Conservation (phyloP, 64 coral and sea anemone genomes). For the Astreopora myriophthalma region DNA sequence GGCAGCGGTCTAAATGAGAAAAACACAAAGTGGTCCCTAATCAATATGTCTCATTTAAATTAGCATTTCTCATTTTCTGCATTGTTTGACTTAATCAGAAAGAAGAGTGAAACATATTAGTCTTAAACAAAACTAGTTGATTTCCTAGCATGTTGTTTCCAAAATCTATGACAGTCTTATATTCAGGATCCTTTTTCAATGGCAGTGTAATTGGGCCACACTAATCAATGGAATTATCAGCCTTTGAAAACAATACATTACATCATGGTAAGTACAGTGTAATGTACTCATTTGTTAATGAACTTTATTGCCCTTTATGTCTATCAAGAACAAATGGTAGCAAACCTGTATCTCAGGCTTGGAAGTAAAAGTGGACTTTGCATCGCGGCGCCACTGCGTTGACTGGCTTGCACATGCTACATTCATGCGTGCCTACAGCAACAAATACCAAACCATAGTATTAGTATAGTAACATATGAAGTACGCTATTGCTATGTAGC, state of each 20-base stretch:
- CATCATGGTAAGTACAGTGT: no score
- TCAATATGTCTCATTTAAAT: background rate
- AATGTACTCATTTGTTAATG: no score
- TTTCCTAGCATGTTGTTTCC: no score
- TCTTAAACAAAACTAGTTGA: no score
- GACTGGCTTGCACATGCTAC: constrained; percentile 4
- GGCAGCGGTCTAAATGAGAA: background rate
- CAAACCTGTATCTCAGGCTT: constrained; percentile 12
- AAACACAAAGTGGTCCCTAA: background rate
- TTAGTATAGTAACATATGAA: background rate
- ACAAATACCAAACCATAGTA: background rate
- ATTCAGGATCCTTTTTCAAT: no score
- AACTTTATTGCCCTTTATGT: no score
- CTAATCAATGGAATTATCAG: no score
- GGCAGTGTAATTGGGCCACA: no score
- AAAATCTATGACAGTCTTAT: no score
- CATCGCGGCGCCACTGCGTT: background rate
- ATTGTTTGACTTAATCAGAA: background rate
- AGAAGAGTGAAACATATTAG: no score
- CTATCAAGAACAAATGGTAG: background rate
- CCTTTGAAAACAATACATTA: no score
- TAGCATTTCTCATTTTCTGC: no score
- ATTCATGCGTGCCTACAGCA: background rate
- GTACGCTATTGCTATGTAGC: background rate
- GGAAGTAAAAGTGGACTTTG: background rate